phyloP scores from a whole-genome alignment of 2,797 vertebrate species.

The Rhinatrema bivittatum region DNA sequence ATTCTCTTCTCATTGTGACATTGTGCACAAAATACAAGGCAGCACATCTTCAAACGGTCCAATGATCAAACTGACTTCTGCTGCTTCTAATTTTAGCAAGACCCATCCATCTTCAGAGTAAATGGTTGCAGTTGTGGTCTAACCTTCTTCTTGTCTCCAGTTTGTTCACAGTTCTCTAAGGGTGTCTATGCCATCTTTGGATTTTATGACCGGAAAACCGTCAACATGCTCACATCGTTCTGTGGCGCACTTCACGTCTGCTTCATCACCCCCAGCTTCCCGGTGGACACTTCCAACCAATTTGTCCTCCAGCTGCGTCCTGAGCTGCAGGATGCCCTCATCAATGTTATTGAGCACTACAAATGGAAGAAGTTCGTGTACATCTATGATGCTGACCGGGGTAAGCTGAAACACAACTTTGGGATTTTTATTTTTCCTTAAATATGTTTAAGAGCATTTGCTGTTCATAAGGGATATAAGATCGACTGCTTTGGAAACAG shows the following conservation, averaged over 20 bases:
- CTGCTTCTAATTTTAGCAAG: no score
- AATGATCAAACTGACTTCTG: no score
- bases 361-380: constrained; percentile 96
- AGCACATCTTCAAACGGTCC: no score
- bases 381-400: constrained; percentile 94
- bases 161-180: constrained; percentile 98
- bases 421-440: no score
- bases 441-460: no score
- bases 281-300: constrained; percentile 92
- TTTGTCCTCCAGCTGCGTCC: constrained; percentile 96
- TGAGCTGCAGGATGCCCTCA: constrained; percentile 90
- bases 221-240: constrained; percentile 98
- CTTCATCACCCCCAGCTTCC: constrained; percentile 95
- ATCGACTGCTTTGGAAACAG: no score
- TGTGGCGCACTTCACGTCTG: constrained; percentile 94
- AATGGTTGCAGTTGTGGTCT: no score
- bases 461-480: no score
- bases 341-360: constrained; percentile 91
- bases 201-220: constrained; percentile 91
- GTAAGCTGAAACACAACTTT: constrained; percentile 47
- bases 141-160: constrained; percentile 46
- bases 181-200: constrained; percentile 98
- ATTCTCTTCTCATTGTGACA: no score
- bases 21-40: no score
- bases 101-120: no score